These are phyloP conservation scores for Ramazzottius varieornatus DNA, from an alignment of 2,888 invertebrate species.

Conservation along the genomic window DNA sequence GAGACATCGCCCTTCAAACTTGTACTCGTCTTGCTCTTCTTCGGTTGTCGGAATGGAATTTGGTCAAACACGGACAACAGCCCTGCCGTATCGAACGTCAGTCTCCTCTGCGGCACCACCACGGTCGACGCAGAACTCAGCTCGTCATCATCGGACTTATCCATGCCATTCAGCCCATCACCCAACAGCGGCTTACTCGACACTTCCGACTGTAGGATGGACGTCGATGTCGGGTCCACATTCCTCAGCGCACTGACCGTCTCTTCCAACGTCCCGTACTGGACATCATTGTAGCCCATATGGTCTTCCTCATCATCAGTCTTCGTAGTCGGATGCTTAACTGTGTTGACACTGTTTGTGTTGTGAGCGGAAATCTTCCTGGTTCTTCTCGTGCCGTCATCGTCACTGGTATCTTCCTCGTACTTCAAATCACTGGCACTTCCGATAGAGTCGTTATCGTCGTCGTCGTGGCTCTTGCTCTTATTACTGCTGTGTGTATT, in stretches of 20 bases:
- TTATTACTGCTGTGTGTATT: no score
- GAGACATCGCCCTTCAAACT: neutral
- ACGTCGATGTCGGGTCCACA: neutral
- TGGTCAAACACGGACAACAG: conserved; percentile 1
- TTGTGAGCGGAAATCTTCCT: conserved; percentile 16
- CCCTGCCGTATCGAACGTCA: neutral
- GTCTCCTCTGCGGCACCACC: neutral
- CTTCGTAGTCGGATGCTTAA: neutral
- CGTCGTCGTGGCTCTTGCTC: neutral
- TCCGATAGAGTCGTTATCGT: conserved; percentile 36
- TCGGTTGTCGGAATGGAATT: neutral
- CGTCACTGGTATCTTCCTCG: conserved; percentile 26
- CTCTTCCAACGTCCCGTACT: neutral
- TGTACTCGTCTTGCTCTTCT: neutral
- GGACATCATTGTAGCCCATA: neutral
- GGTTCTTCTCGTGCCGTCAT: no score
- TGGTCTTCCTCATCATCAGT: neutral
- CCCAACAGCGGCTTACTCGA: neutral
- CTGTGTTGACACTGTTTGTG: neutral
- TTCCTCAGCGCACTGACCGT: neutral
- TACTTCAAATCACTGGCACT: conserved; percentile 41
- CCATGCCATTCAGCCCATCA: neutral
- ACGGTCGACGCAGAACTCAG: neutral
- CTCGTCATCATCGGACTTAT: neutral
- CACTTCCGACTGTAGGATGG: neutral